Percentiles rank a stretch among this genome's conserved stretches.
Evolutionary conservation across 2,888 invertebrate genomes (phyloP).

Genomic region (Phengaris alcon): DNA sequence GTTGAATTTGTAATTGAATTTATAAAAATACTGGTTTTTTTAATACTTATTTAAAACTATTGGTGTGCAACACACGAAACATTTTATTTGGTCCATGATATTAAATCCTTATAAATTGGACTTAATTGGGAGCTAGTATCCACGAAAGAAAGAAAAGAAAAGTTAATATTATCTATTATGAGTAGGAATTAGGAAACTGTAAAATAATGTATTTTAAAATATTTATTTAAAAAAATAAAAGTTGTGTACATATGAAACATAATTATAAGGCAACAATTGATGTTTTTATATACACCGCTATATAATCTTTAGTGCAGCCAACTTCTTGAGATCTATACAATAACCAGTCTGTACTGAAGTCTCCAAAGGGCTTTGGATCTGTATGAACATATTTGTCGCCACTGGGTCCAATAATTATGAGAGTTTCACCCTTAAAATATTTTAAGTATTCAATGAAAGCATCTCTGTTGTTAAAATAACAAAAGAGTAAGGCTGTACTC

Average conservation of each 20-base stretch:
- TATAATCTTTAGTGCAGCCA: slow-evolving; percentile 81
- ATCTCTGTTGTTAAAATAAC: slow-evolving; percentile 87
- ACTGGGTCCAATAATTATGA: slow-evolving; percentile 87
- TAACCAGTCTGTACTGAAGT: slow-evolving; percentile 79
- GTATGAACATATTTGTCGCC: slow-evolving; percentile 82
- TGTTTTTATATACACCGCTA: slow-evolving; percentile 77
- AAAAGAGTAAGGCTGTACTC: slow-evolving; percentile 83
- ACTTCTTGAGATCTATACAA: slow-evolving; percentile 80
- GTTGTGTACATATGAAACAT: too few species aligned
- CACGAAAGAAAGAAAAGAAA: too few species aligned
- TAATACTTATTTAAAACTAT: neutral
- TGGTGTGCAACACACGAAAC: too few species aligned
- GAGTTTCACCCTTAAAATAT: slow-evolving; percentile 80
- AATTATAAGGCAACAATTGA: neutral
- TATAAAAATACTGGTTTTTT: slow-evolving; percentile 47
- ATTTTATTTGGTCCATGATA: too few species aligned
- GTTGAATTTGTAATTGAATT: slow-evolving; percentile 7
- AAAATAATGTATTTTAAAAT: too few species aligned
- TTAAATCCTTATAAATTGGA: too few species aligned
- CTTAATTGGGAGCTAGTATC: too few species aligned
- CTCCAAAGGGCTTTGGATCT: slow-evolving; percentile 84
- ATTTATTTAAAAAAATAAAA: neutral
- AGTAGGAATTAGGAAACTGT: too few species aligned
- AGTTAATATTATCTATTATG: too few species aligned
- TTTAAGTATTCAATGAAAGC: slow-evolving; percentile 85